phyloP scores from a whole-genome alignment of 2,797 vertebrate genomes.

The Labeo calbasu region DNA sequence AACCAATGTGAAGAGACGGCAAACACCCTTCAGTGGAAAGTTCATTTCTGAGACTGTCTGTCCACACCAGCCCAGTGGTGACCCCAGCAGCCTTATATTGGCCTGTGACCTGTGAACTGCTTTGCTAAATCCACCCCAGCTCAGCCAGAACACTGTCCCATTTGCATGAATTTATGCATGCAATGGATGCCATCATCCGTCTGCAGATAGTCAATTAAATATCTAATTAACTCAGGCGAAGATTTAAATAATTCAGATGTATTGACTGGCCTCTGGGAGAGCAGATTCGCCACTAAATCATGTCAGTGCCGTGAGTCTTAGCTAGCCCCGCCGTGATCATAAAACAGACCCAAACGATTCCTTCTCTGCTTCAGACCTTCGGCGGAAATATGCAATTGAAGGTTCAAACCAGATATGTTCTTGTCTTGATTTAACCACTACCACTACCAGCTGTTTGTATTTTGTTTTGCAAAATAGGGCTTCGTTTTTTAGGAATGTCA shows the following conservation, averaged over 20 bases:
- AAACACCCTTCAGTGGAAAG: no score
- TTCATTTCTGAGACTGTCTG: background rate
- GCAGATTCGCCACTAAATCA: conserved; percentile 71
- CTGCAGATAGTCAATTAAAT: conserved; percentile 83
- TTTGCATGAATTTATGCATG: conserved; percentile 79
- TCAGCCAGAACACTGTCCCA: conserved; percentile 65
- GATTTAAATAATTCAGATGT: conserved; percentile 81
- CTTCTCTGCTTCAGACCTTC: background rate
- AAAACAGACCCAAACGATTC: conserved; percentile 27
- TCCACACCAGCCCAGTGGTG: conserved; percentile 31
- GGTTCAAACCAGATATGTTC: background rate
- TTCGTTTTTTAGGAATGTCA: background rate
- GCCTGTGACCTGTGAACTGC: conserved; percentile 69
- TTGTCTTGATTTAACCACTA: background rate
- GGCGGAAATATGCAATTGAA: background rate
- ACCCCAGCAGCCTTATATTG: conserved; percentile 60
- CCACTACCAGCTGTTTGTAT: background rate
- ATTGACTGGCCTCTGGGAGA: conserved; percentile 72
- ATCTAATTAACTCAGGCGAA: conserved; percentile 81
- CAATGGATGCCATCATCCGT: conserved; percentile 71
- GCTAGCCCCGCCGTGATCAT: conserved; percentile 14
- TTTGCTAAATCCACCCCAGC: conserved; percentile 66
- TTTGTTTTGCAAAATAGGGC: no score
- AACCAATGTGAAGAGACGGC: no score
- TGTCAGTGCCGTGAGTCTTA: conserved; percentile 53